A percentile compares a stretch with the other conserved stretches of the same genome.
Conservation (phyloP, 1,140 invertebrate genomes). For the Dinoponera quadriceps region DNA sequence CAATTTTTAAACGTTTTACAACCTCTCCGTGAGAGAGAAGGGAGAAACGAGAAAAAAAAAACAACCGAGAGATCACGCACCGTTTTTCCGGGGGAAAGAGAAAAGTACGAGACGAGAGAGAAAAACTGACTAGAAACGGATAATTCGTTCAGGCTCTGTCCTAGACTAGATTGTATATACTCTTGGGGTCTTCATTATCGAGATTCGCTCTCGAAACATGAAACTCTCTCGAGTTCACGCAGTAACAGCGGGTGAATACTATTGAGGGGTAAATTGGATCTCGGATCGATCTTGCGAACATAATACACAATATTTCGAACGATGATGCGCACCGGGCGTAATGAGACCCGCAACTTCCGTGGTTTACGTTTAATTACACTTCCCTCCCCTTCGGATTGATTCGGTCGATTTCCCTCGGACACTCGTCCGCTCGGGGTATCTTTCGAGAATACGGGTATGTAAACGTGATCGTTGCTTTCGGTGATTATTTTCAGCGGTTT, state of each 20-base stretch:
- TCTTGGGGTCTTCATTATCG: conserved; percentile 11
- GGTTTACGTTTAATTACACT: no score
- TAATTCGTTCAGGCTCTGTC: conserved; percentile 24
- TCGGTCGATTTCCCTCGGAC: no score
- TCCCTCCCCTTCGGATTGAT: no score
- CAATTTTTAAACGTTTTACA: conserved; percentile 59
- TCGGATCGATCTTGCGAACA: no score
- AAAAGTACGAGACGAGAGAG: background rate
- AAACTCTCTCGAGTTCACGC: background rate
- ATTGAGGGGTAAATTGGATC: no score
- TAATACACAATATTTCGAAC: no score
- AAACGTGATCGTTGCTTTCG: no score
- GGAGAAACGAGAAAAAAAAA: background rate
- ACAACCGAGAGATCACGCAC: background rate
- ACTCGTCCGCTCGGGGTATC: no score
- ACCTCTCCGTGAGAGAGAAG: background rate
- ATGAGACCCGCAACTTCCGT: no score
- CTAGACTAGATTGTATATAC: conserved; percentile 13
- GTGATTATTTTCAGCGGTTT: background rate
- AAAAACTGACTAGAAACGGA: conserved; percentile 28
- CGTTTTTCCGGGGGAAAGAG: background rate
- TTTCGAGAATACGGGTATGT: no score
- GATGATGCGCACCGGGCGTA: no score
- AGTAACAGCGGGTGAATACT: background rate
- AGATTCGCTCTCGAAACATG: background rate